Conservation (phyloP, 2,113 vertebrate genomes). For the Camelus dromedarius region DNA sequence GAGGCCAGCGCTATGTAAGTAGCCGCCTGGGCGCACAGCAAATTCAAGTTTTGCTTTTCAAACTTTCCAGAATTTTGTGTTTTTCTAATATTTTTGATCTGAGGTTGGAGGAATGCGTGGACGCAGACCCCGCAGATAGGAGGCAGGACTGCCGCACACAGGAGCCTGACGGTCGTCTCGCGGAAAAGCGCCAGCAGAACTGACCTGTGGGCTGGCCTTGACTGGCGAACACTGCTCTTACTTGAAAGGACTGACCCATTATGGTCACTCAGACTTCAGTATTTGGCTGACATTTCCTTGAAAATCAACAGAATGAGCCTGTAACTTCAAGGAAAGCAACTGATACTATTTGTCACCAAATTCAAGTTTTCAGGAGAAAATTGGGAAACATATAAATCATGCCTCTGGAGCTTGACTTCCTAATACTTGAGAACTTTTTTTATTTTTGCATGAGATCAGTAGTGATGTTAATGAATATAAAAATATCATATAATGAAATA, state of each 20-base stretch:
- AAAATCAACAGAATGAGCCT: neutral
- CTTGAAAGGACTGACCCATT: neutral
- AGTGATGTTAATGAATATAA: neutral
- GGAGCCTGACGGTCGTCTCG: neutral
- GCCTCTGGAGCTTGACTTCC: neutral
- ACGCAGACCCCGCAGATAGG: neutral
- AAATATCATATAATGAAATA: neutral
- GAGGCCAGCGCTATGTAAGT: neutral
- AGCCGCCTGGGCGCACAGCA: neutral
- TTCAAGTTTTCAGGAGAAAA: constrained; percentile 27
- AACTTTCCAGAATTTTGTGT: neutral
- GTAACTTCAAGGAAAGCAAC: neutral
- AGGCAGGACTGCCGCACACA: neutral
- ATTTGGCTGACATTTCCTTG: neutral
- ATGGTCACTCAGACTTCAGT: neutral
- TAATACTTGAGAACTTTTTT: neutral
- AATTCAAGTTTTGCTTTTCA: neutral
- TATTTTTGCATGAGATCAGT: neutral
- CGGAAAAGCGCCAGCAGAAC: rapidly evolving
- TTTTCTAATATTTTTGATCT: neutral
- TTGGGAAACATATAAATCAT: neutral
- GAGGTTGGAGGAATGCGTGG: neutral
- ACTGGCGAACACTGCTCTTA: neutral
- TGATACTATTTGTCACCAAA: neutral
- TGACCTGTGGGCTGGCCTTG: no score